Conservation (phyloP, 2,113 vertebrate species). For the Oceanodroma tethys region DNA sequence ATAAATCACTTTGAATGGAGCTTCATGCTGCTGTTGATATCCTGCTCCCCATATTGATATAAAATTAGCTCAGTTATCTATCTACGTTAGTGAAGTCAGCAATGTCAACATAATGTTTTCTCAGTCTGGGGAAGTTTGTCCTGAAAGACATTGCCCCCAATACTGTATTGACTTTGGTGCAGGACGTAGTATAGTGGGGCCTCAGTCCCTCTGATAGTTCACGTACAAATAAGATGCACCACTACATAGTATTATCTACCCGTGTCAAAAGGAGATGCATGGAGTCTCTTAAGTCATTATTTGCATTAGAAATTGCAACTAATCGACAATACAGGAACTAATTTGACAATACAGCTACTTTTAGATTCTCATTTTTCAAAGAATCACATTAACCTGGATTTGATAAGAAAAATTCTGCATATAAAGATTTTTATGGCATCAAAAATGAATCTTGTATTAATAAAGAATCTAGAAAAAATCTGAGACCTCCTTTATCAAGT, state of each 20-base stretch:
- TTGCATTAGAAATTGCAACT: not conserved
- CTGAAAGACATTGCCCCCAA: not conserved
- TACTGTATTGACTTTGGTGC: not conserved
- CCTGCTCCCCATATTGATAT: not conserved
- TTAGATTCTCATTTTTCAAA: not conserved
- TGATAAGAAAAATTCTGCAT: not conserved
- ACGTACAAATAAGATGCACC: not conserved
- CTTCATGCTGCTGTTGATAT: not conserved
- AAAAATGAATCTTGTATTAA: too few species aligned
- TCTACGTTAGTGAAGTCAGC: not conserved
- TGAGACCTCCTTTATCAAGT: too few species aligned
- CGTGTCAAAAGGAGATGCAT: not conserved
- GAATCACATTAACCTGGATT: not conserved
- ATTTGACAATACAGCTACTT: not conserved
- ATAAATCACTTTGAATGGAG: not conserved
- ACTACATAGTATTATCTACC: not conserved
- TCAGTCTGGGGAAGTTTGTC: not conserved
- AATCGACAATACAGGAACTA: not conserved
- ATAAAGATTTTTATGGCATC: not conserved
- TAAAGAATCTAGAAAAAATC: too few species aligned
- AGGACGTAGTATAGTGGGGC: not conserved
- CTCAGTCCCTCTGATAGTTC: not conserved
- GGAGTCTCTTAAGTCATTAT: not conserved
- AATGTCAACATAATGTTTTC: not conserved
- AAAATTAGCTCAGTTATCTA: not conserved